phyloP scores from a whole-genome alignment of 2,888 invertebrate genomes.

The Macrophya annulata region DNA sequence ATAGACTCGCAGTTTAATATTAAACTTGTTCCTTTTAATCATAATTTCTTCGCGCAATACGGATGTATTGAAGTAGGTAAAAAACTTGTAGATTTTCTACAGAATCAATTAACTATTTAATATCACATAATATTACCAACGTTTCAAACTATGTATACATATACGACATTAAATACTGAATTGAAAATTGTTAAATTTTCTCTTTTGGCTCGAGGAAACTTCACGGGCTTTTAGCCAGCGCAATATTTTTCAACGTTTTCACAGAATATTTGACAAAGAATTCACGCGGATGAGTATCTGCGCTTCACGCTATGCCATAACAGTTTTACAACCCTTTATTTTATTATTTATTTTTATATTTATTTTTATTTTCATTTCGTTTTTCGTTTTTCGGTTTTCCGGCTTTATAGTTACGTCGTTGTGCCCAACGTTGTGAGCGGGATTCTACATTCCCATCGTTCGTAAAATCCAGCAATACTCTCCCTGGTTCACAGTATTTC shows the following conservation, averaged over 20 bases:
- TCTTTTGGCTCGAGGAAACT: not conserved
- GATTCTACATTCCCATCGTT: slow-evolving; percentile 1
- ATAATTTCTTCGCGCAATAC: not conserved
- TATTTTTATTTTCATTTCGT: not conserved
- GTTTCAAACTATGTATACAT: not conserved
- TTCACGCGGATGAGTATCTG: slow-evolving; percentile 18
- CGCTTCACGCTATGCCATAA: not conserved
- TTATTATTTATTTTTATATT: not conserved
- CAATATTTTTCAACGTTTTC: slow-evolving; percentile 22
- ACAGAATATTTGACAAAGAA: slow-evolving; percentile 51
- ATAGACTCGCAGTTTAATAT: not conserved
- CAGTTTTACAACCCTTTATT: slow-evolving; percentile 46
- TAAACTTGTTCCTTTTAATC: not conserved
- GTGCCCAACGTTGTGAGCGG: not conserved
- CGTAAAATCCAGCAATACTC: not conserved
- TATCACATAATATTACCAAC: not conserved
- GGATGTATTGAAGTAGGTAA: not conserved
- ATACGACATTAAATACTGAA: not conserved
- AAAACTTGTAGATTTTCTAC: not conserved
- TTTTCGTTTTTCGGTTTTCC: not conserved
- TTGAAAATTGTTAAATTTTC: slow-evolving; percentile 16
- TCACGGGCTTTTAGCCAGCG: not conserved
- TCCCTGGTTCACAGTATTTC: slow-evolving; percentile 9
- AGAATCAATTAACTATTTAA: not conserved
- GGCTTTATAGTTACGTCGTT: not conserved